Conservation (phyloP, 2,113 vertebrate genomes). For the Xiphophorus hellerii region DNA sequence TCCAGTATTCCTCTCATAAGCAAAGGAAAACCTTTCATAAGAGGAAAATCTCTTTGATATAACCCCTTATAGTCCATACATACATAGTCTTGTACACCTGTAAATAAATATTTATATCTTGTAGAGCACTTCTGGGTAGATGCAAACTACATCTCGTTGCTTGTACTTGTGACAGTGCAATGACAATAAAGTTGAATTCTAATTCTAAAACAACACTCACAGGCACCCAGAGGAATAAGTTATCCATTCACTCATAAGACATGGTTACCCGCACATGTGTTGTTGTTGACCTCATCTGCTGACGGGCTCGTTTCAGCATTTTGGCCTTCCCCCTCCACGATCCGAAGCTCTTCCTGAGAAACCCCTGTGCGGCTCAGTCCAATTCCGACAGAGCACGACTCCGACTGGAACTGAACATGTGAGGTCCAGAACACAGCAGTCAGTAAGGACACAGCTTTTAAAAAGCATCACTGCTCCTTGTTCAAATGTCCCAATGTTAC, state of each 20-base stretch:
- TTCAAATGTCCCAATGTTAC: too few species aligned
- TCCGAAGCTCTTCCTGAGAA: constrained; percentile 95
- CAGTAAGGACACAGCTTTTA: neutral
- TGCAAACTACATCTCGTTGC: too few species aligned
- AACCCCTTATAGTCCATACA: too few species aligned
- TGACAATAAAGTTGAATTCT: too few species aligned
- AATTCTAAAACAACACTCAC: too few species aligned
- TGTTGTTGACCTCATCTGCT: constrained; percentile 97
- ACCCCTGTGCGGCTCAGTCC: constrained; percentile 88
- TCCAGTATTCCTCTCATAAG: too few species aligned
- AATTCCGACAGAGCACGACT: constrained; percentile 83
- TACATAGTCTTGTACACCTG: too few species aligned
- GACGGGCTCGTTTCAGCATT: constrained; percentile 85
- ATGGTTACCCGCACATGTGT: constrained; percentile 88
- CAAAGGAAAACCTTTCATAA: too few species aligned
- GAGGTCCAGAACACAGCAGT: constrained; percentile 9
- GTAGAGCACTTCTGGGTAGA: too few species aligned
- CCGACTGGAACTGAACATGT: constrained; percentile 88
- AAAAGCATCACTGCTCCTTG: neutral
- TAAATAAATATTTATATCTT: too few species aligned
- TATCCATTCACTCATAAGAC: constrained; percentile 28
- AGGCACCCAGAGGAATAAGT: neutral
- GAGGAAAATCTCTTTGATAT: too few species aligned
- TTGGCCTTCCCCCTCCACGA: constrained; percentile 95
- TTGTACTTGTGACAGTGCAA: too few species aligned